Conservation (phyloP, 2,797 vertebrate species). For the Oreortyx pictus region DNA sequence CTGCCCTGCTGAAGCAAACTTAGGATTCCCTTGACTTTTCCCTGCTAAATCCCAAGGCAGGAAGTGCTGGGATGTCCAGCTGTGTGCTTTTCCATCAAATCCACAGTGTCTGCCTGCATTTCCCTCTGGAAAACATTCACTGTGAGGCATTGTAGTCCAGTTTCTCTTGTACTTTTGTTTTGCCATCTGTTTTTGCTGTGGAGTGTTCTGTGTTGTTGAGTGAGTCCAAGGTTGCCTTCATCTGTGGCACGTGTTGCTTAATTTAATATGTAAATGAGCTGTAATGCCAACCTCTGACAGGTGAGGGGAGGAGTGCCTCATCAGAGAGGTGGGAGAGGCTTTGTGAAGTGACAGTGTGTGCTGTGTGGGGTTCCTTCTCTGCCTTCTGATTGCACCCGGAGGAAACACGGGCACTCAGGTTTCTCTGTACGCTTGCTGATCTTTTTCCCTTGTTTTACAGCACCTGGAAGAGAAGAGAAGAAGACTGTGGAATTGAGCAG, state of each 20-base stretch:
- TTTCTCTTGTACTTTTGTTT: neutral
- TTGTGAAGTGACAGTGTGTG: neutral
- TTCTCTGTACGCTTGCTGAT: neutral
- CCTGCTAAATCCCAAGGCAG: neutral
- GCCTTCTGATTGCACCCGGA: accelerated
- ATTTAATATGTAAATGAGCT: neutral
- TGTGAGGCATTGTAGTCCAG: neutral
- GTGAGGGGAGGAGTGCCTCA: neutral
- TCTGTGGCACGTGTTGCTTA: neutral
- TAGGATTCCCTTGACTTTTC: accelerated
- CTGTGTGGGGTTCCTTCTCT: neutral
- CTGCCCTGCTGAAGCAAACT: neutral
- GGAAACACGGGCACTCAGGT: neutral
- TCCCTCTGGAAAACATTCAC: neutral
- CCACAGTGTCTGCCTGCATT: accelerated
- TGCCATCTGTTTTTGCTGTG: neutral
- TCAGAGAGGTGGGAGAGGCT: accelerated
- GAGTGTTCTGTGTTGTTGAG: neutral
- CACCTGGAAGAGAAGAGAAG: constrained; percentile 76
- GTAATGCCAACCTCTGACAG: neutral
- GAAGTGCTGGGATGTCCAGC: too few species aligned
- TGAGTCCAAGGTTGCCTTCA: neutral
- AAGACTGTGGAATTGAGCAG: constrained; percentile 63
- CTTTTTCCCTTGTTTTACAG: constrained; percentile 9
- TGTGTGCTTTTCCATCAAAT: accelerated